Base-by-base conservation (phyloP, 2,888 invertebrate species). In the Melieria picta region DNA sequence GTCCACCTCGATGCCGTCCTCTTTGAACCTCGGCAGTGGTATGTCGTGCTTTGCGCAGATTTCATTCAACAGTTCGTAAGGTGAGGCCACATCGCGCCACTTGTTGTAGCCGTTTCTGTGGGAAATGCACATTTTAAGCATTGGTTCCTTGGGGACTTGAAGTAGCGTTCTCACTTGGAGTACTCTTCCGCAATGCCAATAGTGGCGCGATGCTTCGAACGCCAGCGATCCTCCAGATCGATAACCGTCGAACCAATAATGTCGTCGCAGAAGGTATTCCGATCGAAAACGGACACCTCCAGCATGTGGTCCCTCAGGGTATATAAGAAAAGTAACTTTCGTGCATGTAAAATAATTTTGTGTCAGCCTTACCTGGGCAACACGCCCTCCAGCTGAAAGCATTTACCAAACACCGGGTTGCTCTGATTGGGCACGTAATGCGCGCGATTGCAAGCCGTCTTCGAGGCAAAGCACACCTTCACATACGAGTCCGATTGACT, bases 201-300 rank as follows among this genome's bases (percentile, higher is more conserved):
- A 4, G 90, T 89, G 0, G 93, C 95, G 72, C 94, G 89, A 82
- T 96, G 94, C 76, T 90, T 90, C 16, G 92, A 91, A 82, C 93
- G 94, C 83, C 93, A 93, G 73, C 97, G 90, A 85, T 95, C 94
- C 87, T 97, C 97, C 62, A 97, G 87, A 85, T 97, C 97, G 74
- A 97, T 92, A 73, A 88, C 88, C 0, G 96, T 97, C 79, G 91
- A 92, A 0, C 97, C 97, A 78, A 97, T 94, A 7, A 96, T 85
- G 81, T 95, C 94, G 81, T 96, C 94, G 10, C 71, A 71, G 42
- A 70, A 45, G 2, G 90, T 89, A 2, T 95, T 94, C 85, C 91
- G 91, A 83, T 96, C 95, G 84, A 91, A 93, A 0, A 97, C 88
- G 50, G 93, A 90, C 0, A 97, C 88, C 48, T 89, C 90, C 67